phyloP scores from a whole-genome alignment of 2,888 invertebrate genomes.

The Folsomia manolachei region DNA sequence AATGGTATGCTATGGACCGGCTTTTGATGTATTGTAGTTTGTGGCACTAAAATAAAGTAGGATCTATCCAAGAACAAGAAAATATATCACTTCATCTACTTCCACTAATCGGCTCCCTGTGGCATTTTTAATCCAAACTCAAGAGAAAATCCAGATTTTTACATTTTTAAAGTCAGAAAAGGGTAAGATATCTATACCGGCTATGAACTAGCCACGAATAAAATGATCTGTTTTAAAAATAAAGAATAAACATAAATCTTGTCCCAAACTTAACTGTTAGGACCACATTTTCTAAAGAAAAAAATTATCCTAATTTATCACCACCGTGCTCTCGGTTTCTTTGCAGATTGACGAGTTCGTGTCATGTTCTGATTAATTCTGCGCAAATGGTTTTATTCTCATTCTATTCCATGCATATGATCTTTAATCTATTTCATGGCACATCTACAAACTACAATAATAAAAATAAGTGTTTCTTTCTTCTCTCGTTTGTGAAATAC shows the following conservation, averaged over 20 bases:
- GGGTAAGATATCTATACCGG: too few relatives aligned
- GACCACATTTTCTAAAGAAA: background rate
- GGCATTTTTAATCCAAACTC: background rate
- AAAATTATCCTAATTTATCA: background rate
- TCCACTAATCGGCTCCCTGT: constrained; percentile 5
- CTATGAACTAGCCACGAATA: background rate
- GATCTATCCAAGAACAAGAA: constrained; percentile 29
- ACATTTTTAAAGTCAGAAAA: too few relatives aligned
- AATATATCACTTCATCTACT: constrained; percentile 34
- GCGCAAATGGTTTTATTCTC: constrained; percentile 18
- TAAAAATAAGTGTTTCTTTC: background rate
- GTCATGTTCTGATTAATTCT: constrained; percentile 34
- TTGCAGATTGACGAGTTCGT: constrained; percentile 42
- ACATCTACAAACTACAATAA: background rate
- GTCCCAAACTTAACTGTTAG: background rate
- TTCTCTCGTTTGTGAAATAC: too few relatives aligned
- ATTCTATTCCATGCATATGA: constrained; percentile 32
- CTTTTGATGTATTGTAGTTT: constrained; percentile 21
- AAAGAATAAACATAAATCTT: background rate
- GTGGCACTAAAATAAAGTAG: too few relatives aligned
- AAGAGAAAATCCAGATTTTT: too few relatives aligned
- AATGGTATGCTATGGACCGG: constrained; percentile 7
- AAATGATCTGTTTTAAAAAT: background rate
- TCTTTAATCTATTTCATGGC: constrained; percentile 32
- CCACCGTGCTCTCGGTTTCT: constrained; percentile 14